phyloP scores from a whole-genome alignment of 2,797 vertebrate species.

The Amazonetta brasiliensis region DNA sequence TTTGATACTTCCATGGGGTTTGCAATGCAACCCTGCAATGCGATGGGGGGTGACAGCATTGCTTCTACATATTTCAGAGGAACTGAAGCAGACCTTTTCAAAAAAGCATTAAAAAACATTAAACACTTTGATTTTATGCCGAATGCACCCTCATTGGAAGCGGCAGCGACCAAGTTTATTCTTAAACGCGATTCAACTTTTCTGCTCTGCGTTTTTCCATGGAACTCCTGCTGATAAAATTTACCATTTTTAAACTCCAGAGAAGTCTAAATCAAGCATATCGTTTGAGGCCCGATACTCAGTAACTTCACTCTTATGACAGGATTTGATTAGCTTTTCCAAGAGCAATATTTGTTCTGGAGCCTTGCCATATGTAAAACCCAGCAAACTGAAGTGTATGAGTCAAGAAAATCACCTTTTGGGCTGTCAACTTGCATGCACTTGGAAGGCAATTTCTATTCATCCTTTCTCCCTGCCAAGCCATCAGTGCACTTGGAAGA shows the following conservation, averaged over 20 bases:
- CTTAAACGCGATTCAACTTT: conserved; percentile 5
- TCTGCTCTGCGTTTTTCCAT: conserved; percentile 8
- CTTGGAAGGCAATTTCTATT: conserved; percentile 60
- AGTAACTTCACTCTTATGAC: conserved; percentile 53
- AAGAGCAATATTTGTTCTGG: conserved; percentile 74
- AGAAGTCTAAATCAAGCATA: conserved; percentile 59
- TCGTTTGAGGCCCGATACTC: conserved; percentile 43
- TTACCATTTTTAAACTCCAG: conserved; percentile 52
- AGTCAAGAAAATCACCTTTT: conserved; percentile 63
- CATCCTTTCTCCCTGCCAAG: conserved; percentile 41
- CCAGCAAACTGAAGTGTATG: conserved; percentile 3
- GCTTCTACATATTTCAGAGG: neutral
- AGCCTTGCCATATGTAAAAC: conserved; percentile 55
- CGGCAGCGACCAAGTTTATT: neutral
- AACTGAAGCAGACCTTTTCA: neutral
- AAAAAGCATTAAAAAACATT: neutral
- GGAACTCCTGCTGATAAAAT: conserved; percentile 55
- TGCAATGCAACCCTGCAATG: neutral
- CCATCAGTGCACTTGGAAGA: conserved; percentile 30
- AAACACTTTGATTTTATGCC: neutral
- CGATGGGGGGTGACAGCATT: accelerated
- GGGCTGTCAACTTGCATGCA: conserved; percentile 7
- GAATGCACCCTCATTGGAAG: neutral
- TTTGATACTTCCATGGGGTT: neutral
- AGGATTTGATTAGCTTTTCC: conserved; percentile 51